Base-by-base conservation (phyloP, 2,797 vertebrate species). In the Erpetoichthys calabaricus region DNA sequence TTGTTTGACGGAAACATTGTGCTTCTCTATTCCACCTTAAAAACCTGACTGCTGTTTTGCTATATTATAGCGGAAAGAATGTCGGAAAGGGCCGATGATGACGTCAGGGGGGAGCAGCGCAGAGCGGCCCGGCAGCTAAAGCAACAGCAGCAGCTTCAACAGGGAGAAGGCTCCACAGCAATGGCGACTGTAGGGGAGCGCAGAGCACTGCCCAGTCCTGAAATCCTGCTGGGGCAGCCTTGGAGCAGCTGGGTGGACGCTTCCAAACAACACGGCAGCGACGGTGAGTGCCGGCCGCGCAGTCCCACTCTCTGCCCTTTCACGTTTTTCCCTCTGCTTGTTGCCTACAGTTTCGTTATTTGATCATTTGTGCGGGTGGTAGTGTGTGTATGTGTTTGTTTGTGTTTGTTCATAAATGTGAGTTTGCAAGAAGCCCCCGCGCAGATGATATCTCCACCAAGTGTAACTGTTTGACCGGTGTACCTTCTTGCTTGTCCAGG, bases 11-110 rank as follows among this genome's bases (percentile, higher is more conserved):
- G 25, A 25, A 25, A 25, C 25, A 25, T 25, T 25, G 25, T 25
- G 25, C 25, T 25, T 25, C 25, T 25, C 65, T 67, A 73, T 70
- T 76, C 82, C 80, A 83, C 80, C 81, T 75, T 70, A 71, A 76
- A 62, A 59, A 68, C 71, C 73, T 82, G 78, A 79, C 77, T 80
- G 80, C 81, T 74, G 77, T 89, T 83, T 89, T 84, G 82, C 91
- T 92, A 88, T 88, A 87, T 88, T 91, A 86, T 89, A 96, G 91
- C 89, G 90, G 90, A 95, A 95, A 94, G 92, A 95, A 97, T 97
- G 94, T 97, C 93, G 90, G 94, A 95, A 90, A 92, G 91, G 91
- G 87, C 91, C 88, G 94, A 87, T 78, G 90, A 89, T 94, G 93
- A 97, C 92, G 92, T 95, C 90, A 97, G 91, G 77, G 91, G 84